Evolutionary conservation across 2,797 vertebrate genomes (phyloP).

Genomic region (Rhyacichthys aspro): DNA sequence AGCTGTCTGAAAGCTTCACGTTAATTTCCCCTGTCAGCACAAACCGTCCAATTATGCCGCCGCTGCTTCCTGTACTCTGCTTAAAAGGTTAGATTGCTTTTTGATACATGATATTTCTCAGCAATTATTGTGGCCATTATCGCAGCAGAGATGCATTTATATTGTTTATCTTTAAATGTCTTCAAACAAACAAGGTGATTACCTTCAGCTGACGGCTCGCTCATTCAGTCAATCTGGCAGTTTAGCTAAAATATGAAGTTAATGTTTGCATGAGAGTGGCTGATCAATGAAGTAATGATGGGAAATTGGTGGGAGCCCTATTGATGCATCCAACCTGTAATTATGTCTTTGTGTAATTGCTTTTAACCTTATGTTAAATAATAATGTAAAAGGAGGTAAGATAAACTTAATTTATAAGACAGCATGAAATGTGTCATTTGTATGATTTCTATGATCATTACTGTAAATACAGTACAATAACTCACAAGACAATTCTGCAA

Average conservation of each 20-base stretch:
- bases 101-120: conserved; percentile 13
- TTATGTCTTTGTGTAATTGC: conserved; percentile 18
- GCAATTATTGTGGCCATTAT: conserved; percentile 18
- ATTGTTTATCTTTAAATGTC: conserved; percentile 12
- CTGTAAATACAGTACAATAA: too few species aligned
- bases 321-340: conserved; percentile 10
- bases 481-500: too few species aligned
- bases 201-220: conserved; percentile 5
- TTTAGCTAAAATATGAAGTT: conserved; percentile 24
- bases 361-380: conserved; percentile 11
- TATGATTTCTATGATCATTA: too few species aligned
- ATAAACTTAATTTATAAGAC: neutral
- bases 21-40: conserved; percentile 8
- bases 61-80: conserved; percentile 7
- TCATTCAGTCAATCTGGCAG: conserved; percentile 15
- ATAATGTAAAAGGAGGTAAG: neutral
- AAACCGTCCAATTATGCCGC: conserved; percentile 15
- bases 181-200: conserved; percentile 13
- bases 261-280: conserved; percentile 5
- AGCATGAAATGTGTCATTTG: neutral
- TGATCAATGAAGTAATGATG: conserved; percentile 37
- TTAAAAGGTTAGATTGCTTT: conserved; percentile 14
- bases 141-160: neutral
- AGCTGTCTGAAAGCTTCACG: conserved; percentile 6
- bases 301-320: conserved; percentile 9